Evolutionary conservation across 2,113 vertebrate species (phyloP), one percentile per base, ranked within the genome.

Genomic region (Callipepla californica): DNA sequence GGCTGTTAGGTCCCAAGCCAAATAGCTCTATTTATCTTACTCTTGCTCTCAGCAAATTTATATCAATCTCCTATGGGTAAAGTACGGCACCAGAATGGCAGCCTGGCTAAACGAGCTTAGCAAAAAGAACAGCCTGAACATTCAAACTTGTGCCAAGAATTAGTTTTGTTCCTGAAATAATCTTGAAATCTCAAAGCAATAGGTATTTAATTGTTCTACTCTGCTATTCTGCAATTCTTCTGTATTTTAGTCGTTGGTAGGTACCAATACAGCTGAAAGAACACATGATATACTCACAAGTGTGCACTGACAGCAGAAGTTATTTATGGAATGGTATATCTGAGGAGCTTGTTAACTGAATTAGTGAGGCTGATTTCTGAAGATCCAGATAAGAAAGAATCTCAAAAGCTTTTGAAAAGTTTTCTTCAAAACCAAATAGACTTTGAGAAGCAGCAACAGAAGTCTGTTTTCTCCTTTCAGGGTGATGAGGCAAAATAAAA

Each of bases 401-500:
- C 69, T 89, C 48, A 34, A 5, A 85, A 85, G 16, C 28, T 66
- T 77, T 21, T 36, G 17, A 72, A 61, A 70, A 3, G 3, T 62
- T 76, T 58, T 47, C 26, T 67, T 36, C 23, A 50, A 93, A 86
- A 45, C 50, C 51, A 79, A 65, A 36, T 2, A 53, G 9, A 21
- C 55, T 13, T 25, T 25, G 42, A 73, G 32, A 85, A 74, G 36
- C 55, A 85, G 53, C 18, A 92, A 72, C 2, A 0, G 32, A 18
- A 20, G 2, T 70, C 86, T 90, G 69, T 92, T 97, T 96, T 93
- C 74, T 96, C 53, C 58, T 96, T 97, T 25, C 96, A 99, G 99
- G 68, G 98, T 99, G 85, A 96, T 99, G 94, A 98, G 99, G 90
- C 92, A 94, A 86, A 99, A 99, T 96, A 97, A 98, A 98, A 99